phyloP scores from a whole-genome alignment of 1,140 invertebrate genomes.

The Drosophila melanica region DNA sequence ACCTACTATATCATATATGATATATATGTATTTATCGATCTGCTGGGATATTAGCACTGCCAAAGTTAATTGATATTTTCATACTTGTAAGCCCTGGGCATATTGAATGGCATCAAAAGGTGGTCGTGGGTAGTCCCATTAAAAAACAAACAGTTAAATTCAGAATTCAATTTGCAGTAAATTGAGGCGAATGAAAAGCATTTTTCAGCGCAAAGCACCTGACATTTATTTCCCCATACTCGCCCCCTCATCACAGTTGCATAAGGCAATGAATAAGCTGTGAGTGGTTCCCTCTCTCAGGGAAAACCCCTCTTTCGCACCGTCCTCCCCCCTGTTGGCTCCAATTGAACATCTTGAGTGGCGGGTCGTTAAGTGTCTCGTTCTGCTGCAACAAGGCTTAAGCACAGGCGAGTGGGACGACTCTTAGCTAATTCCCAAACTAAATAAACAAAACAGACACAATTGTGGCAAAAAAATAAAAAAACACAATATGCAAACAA shows the following conservation, averaged over 20 bases:
- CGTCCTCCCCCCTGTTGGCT: neutral
- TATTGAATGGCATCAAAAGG: neutral
- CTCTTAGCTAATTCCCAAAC: conserved; percentile 24
- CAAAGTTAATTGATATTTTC: too few species aligned
- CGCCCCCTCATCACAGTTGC: neutral
- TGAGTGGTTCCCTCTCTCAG: neutral
- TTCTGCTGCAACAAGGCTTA: conserved; percentile 9
- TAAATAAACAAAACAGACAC: conserved; percentile 5
- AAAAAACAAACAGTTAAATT: neutral
- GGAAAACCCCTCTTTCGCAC: neutral
- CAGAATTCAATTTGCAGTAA: conserved; percentile 25
- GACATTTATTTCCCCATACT: conserved; percentile 13
- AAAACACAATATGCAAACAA: neutral
- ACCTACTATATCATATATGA: too few species aligned
- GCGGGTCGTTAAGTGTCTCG: conserved; percentile 6
- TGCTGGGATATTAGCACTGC: too few species aligned
- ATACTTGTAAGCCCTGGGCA: too few species aligned
- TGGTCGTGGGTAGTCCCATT: neutral
- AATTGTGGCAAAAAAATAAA: neutral
- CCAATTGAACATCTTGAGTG: conserved; percentile 7
- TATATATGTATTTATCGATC: too few species aligned
- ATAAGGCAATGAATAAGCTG: conserved; percentile 14
- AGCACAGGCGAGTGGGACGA: conserved; percentile 5
- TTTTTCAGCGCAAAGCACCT: conserved; percentile 3
- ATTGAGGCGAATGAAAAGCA: neutral